phyloP scores from a whole-genome alignment of 2,113 vertebrate species.

The Pimephales promelas region DNA sequence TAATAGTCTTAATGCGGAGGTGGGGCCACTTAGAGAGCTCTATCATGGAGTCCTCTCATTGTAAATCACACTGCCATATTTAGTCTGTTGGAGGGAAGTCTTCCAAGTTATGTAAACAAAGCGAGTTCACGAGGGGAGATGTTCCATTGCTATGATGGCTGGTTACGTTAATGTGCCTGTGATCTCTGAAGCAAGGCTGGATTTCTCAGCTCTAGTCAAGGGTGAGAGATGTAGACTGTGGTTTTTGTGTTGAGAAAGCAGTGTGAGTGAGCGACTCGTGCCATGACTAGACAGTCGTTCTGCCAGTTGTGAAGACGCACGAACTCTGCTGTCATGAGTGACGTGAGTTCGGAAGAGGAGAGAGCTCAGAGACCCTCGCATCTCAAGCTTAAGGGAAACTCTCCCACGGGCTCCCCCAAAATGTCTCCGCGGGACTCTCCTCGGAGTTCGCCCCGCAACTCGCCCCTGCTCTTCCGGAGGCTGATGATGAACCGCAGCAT shows the following conservation, averaged over 20 bases:
- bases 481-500: slow-evolving; percentile 85
- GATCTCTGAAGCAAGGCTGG: slow-evolving; percentile 35
- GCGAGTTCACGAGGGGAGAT: slow-evolving; percentile 54
- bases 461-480: slow-evolving; percentile 85
- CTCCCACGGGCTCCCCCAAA: slow-evolving; percentile 71
- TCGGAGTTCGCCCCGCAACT: slow-evolving; percentile 73
- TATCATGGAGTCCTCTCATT: slow-evolving; percentile 61
- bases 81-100: slow-evolving; percentile 76
- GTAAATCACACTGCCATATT: slow-evolving; percentile 79
- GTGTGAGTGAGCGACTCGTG: background rate
- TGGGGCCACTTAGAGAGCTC: slow-evolving; percentile 60
- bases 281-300: background rate
- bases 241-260: slow-evolving; percentile 19
- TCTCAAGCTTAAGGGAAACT: slow-evolving; percentile 66
- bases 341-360: slow-evolving; percentile 68
- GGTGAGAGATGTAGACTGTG: slow-evolving; percentile 27
- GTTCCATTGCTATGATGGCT: slow-evolving; percentile 47
- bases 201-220: slow-evolving; percentile 37
- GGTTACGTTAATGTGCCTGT: slow-evolving; percentile 61
- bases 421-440: slow-evolving; percentile 79
- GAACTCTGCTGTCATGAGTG: slow-evolving; percentile 61
- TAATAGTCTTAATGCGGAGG: slow-evolving; percentile 40
- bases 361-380: slow-evolving; percentile 46
- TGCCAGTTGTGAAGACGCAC: slow-evolving; percentile 25
- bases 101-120: slow-evolving; percentile 78